Base-by-base conservation (phyloP, 2,113 vertebrate species). In the Alaudala cheleensis region DNA sequence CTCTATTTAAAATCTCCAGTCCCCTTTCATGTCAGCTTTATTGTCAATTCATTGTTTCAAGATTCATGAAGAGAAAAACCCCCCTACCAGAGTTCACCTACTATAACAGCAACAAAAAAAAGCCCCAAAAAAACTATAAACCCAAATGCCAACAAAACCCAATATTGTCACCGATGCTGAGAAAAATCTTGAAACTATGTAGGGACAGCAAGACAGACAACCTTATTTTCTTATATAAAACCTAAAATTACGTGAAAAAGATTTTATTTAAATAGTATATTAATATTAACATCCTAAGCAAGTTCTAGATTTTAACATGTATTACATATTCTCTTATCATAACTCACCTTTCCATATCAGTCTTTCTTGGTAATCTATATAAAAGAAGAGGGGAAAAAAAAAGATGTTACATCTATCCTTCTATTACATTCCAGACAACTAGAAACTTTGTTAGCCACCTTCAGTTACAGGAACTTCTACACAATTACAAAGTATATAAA, bases 311-410 rank as follows among this genome's bases (percentile, higher is more conserved):
- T 67, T 81, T 76, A 93, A 66, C 5, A 81, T 20, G 14, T 22
- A 37, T 67, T 62, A 81, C 37, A 74, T n/a, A 39, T 37, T 60
- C 15, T 58, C 39, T 90, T 80, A 42, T 17, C 58, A 81, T 79
- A 92, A 97, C 98, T 98, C 94, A 99, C 99, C 99, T 99, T 98
- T 99, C 99, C 98, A 99, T 99, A 97, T 99, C 99, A 22, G 99
- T 99, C 98, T 99, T 99, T 85, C 99, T 98, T 82, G 99, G 99
- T 56, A 99, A 98, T 44, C 99, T 99, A 69, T 5, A 96, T 88
- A 24, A 89, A 83, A 86, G 96, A 96, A 8, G 29, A 21, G 50
- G 26, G 66, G 0, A 5, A n/a, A 34, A 37, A 73, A 66, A 56
- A 70, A 73, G 12, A n/a, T 0, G 0, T 29, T 90, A 96, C 88